These are phyloP conservation scores for Diplazon laetatorius DNA, from an alignment of 2,888 invertebrate genomes.

Conservation along the genomic window DNA sequence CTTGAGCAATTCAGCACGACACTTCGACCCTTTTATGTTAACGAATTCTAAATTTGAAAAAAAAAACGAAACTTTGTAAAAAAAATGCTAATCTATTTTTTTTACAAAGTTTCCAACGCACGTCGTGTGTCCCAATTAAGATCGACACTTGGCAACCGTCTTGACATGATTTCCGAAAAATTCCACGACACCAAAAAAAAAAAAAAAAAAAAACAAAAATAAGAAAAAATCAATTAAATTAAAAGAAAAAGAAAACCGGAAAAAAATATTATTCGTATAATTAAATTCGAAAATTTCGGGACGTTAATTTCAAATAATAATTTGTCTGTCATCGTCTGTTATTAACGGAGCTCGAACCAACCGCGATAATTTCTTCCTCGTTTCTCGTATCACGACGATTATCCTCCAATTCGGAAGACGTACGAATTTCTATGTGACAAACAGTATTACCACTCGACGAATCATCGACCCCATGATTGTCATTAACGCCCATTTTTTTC, in stretches of 20 bases:
- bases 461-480: conserved; percentile 60
- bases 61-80: conserved; percentile 1
- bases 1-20: conserved; percentile 2
- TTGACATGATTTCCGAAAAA: no score
- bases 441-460: conserved; percentile 78
- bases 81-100: background rate
- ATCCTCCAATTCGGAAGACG: conserved; percentile 70
- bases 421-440: conserved; percentile 79
- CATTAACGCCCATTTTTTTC: conserved; percentile 35
- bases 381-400: conserved; percentile 66
- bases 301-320: conserved; percentile 31
- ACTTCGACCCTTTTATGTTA: background rate
- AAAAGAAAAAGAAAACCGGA: background rate
- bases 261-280: conserved; percentile 1
- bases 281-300: background rate
- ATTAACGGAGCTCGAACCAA: conserved; percentile 59
- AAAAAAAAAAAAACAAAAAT: no score
- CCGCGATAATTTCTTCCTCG: conserved; percentile 58
- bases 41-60: no score
- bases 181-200: no score
- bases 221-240: no score
- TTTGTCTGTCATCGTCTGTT: conserved; percentile 67
- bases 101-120: conserved; percentile 7
- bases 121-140: no score
- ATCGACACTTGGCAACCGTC: background rate